Percentiles rank a stretch among this genome's conserved stretches.
These are phyloP conservation scores for Crocuta crocuta DNA, from an alignment of 2,113 vertebrate genomes.

Conservation along the genomic window DNA sequence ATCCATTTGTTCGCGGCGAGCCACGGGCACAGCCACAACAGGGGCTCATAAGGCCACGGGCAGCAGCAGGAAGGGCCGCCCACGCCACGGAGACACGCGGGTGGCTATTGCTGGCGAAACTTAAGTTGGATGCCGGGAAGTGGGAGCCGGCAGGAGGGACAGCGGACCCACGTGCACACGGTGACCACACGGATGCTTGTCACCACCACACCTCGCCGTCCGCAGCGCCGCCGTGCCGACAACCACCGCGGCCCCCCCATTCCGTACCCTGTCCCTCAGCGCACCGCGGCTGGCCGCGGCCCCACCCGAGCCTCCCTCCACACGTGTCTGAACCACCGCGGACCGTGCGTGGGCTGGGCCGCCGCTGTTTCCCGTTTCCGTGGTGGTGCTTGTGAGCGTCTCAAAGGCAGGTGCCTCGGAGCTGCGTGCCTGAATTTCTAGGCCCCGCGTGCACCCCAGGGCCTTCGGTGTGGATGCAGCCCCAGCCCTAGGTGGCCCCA, in stretches of 20 bases:
- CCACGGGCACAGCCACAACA: fast-evolving
- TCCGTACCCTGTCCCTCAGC: fast-evolving
- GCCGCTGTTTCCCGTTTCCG: not conserved
- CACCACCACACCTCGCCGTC: not conserved
- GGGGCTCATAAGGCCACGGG: too few relatives aligned
- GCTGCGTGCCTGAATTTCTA: not conserved
- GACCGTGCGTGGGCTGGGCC: fast-evolving
- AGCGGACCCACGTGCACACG: fast-evolving
- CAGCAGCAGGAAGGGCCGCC: fast-evolving
- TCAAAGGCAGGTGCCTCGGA: fast-evolving
- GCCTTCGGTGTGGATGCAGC: not conserved
- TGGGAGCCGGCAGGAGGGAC: fast-evolving
- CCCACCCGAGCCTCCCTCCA: not conserved
- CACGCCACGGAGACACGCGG: not conserved
- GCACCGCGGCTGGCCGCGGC: fast-evolving
- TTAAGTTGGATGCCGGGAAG: fast-evolving
- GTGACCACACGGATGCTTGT: too few relatives aligned
- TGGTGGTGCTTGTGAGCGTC: not conserved
- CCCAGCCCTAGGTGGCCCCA: not conserved
- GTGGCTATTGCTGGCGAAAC: fast-evolving
- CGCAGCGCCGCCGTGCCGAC: too few relatives aligned
- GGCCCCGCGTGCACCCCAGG: fast-evolving
- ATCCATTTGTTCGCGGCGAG: fast-evolving
- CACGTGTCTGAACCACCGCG: fast-evolving
- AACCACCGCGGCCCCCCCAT: too few relatives aligned